phyloP scores from a whole-genome alignment of 2,888 invertebrate genomes.

The Pyrochroa serraticornis region DNA sequence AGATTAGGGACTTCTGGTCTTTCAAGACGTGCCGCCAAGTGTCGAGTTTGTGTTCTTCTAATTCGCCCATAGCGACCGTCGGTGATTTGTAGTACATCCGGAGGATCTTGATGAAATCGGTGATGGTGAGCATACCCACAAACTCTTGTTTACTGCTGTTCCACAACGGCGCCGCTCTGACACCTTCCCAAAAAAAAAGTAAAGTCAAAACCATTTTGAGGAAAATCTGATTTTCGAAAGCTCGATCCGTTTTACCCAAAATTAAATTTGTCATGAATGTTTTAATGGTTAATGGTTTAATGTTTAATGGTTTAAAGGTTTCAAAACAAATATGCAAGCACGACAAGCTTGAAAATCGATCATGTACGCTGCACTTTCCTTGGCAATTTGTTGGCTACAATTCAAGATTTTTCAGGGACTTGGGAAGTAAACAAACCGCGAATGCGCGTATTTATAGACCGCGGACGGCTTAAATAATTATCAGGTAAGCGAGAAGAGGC shows the following conservation, averaged over 20 bases:
- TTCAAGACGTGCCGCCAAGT: constrained; percentile 94
- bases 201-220: too few relatives aligned
- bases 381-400: constrained; percentile 17
- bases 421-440: constrained; percentile 22
- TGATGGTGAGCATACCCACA: constrained; percentile 98
- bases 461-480: not conserved
- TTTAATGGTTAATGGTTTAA: too few relatives aligned
- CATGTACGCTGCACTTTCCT: constrained; percentile 9
- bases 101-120: constrained; percentile 98
- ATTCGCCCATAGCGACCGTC: constrained; percentile 90
- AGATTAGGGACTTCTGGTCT: constrained; percentile 86
- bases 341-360: constrained; percentile 6
- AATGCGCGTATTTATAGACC: constrained; percentile 15
- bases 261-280: too few relatives aligned
- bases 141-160: constrained; percentile 90
- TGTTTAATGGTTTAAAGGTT: too few relatives aligned
- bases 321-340: not conserved
- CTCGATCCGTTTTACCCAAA: too few relatives aligned
- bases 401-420: constrained; percentile 17
- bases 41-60: constrained; percentile 95
- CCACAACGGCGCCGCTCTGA: constrained; percentile 97
- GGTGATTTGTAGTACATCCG: constrained; percentile 97
- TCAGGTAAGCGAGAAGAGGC: not conserved
- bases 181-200: constrained; percentile 65
- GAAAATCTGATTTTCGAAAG: too few relatives aligned